Evolutionary conservation across 2,888 invertebrate species (phyloP), one percentile per base, ranked within the genome.

Genomic region (Desoria tigrina): DNA sequence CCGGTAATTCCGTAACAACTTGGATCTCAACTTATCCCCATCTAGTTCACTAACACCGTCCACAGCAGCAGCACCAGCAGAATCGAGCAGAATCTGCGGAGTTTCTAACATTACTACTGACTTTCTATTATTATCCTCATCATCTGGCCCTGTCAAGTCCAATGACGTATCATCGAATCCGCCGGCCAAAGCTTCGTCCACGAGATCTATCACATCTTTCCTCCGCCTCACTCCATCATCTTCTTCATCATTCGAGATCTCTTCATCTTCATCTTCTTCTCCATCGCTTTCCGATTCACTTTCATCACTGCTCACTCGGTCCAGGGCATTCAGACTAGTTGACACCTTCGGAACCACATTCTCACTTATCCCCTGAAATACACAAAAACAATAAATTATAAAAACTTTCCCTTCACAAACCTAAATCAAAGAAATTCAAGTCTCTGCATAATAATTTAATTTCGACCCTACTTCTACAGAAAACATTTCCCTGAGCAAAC

Each of bases 1-100:
- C 11, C 32, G n/a, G 42, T 61, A 71, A 32, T 71, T 65, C 50
- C 50, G 26, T 37, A 68, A 28, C 16, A 71, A 37, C 42, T 71
- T 71, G 2, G 16, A 21, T 11, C 70, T 53, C 24, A 51, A 23
- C 51, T 51, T 21, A 28, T 42, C 57, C n/a, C 26, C 42, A n/a
- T 50, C 49, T n/a, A 37, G 27, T 1, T 53, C 53, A 37, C 45
- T 42, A 14, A 7, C 45, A 27, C 7, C 37, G 14, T 24, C 11
- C 4, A 4, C 32, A 32, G n/a, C 45, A 27, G 21, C 37, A 24
- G 23, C 11, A 6, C 32, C 32, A 32, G 6, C 11, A 11, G 11
- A 11, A 7, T 11, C 32, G 11, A 32, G 32, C 32, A 32, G 11
- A 11, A 32, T 32, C 32, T 32, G 4, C 4, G 32, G 32, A 32